Conservation (phyloP, 2,888 invertebrate genomes). For the Andrena trimmerana region DNA sequence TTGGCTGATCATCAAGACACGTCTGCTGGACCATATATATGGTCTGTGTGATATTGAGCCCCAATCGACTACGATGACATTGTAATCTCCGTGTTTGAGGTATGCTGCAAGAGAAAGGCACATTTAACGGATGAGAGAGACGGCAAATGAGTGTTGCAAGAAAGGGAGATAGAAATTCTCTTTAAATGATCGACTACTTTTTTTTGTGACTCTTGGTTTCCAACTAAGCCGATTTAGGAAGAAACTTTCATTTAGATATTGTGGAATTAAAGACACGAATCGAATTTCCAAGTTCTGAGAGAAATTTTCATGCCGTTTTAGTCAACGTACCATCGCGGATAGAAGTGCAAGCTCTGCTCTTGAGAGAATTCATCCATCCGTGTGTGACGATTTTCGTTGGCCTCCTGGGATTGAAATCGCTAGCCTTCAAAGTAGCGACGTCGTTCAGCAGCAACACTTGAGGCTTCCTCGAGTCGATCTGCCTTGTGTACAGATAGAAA, state of each 20-base stretch:
- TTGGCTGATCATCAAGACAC: not conserved
- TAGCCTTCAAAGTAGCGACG: not conserved
- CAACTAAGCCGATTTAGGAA: no score
- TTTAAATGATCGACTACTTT: no score
- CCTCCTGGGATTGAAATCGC: not conserved
- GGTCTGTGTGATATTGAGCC: not conserved
- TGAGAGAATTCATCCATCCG: constrained; percentile 16
- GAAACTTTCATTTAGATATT: no score
- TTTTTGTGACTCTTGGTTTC: no score
- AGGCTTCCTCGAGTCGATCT: no score
- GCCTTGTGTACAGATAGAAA: constrained; percentile 10
- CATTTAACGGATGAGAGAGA: not conserved
- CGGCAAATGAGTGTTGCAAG: no score
- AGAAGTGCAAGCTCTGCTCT: not conserved
- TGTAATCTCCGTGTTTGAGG: constrained; percentile 2
- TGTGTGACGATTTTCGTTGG: constrained; percentile 17
- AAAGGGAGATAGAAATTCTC: no score
- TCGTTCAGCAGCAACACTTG: not conserved
- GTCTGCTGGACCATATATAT: not conserved
- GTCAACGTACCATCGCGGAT: constrained; percentile 21
- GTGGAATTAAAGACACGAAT: no score
- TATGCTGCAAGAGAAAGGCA: constrained; percentile 3
- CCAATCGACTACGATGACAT: constrained; percentile 24
- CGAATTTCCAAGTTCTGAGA: not conserved
- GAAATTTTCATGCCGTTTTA: not conserved